These are phyloP conservation scores for Actenoides lindsayi DNA, from an alignment of 2,113 vertebrate species.

Conservation along the genomic window DNA sequence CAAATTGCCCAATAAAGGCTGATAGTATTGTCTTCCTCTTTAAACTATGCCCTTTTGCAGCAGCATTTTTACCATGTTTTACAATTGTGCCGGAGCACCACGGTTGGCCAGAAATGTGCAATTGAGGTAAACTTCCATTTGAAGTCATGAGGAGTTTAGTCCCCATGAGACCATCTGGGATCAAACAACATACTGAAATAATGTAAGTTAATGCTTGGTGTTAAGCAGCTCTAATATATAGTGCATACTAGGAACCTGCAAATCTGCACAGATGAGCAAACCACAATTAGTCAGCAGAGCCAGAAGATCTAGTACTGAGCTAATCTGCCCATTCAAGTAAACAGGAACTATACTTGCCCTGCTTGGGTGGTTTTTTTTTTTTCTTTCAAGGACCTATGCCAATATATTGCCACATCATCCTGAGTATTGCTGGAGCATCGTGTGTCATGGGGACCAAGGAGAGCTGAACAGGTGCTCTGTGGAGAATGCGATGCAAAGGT, in stretches of 20 bases:
- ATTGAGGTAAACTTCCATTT: background rate
- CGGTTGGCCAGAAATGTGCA: rapidly evolving
- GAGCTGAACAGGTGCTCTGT: background rate
- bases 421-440: background rate
- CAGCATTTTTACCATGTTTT: background rate
- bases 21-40: background rate
- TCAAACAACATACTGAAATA: background rate
- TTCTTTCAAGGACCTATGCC: background rate
- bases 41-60: background rate
- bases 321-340: background rate
- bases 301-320: background rate
- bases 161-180: background rate
- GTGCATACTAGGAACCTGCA: background rate
- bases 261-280: background rate
- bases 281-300: background rate
- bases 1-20: background rate
- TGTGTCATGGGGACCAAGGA: background rate
- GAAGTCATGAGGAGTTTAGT: background rate
- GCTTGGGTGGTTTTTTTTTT: background rate
- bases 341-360: background rate
- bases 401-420: background rate
- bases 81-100: background rate
- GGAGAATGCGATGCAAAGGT: background rate
- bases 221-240: background rate
- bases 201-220: background rate